Percentiles rank a stretch among this genome's conserved stretches.
phyloP scores from a whole-genome alignment of 2,888 invertebrate species.

The Acrocyrtus sp. region DNA sequence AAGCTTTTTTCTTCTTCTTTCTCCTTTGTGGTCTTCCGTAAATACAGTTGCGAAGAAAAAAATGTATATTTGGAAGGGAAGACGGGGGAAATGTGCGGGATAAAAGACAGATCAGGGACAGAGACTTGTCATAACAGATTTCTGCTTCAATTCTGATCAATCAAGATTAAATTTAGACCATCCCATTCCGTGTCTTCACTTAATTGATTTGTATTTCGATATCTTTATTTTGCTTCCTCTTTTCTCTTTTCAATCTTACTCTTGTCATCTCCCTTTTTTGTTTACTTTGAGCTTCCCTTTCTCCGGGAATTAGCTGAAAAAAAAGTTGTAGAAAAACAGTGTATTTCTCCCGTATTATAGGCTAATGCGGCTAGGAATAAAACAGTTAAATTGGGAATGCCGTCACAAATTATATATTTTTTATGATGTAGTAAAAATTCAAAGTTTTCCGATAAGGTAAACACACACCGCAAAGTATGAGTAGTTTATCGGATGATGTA shows the following conservation, averaged over 20 bases:
- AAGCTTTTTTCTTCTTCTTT: constrained; percentile 28
- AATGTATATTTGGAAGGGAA: too few relatives aligned
- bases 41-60: constrained; percentile 1
- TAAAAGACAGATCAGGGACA: constrained; percentile 44
- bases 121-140: constrained; percentile 63
- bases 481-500: too few relatives aligned
- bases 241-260: constrained; percentile 7
- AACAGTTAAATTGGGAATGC: too few relatives aligned
- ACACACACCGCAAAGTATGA: too few relatives aligned
- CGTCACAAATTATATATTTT: too few relatives aligned
- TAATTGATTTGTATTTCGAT: constrained; percentile 63
- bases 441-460: too few relatives aligned
- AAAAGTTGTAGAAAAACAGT: background rate
- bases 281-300: background rate
- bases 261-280: background rate
- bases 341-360: too few relatives aligned
- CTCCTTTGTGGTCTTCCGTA: constrained; percentile 1
- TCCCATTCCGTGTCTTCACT: constrained; percentile 61
- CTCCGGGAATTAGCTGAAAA: background rate
- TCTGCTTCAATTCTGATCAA: constrained; percentile 61
- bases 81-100: too few relatives aligned
- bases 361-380: too few relatives aligned
- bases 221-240: constrained; percentile 25
- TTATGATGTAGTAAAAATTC: too few relatives aligned
- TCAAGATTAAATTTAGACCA: constrained; percentile 63